These are phyloP conservation scores for Aldabrachelys gigantea DNA, from an alignment of 2,113 vertebrate species.

Conservation along the genomic window DNA sequence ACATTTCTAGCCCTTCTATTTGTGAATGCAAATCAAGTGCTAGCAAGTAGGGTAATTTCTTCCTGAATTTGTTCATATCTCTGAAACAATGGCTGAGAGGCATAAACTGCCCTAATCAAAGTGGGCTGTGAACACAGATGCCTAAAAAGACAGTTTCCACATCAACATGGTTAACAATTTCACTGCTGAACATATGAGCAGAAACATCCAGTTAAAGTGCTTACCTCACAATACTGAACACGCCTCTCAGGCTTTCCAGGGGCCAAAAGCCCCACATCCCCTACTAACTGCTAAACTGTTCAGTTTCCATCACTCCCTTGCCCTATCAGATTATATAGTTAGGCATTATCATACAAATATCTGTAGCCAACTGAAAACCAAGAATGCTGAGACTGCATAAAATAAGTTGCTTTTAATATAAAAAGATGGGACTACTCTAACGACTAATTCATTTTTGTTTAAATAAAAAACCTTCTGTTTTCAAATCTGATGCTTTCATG, in stretches of 20 bases:
- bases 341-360: fast-evolving
- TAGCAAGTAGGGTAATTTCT: neutral
- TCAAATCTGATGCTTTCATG: neutral
- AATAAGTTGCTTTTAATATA: neutral
- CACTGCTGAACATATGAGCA: neutral
- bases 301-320: neutral
- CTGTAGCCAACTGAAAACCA: neutral
- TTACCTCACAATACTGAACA: neutral
- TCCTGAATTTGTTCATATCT: neutral
- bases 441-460: neutral
- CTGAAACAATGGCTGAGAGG: neutral
- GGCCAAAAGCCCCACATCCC: neutral
- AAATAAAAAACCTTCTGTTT: neutral
- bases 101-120: neutral
- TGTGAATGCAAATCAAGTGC: neutral
- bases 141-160: neutral
- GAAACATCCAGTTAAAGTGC: neutral
- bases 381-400: neutral
- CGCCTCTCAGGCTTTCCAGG: neutral
- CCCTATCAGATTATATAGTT: neutral
- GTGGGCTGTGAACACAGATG: fast-evolving
- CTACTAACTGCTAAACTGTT: neutral
- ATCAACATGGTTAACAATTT: neutral
- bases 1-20: neutral
- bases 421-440: neutral